Evolutionary conservation across 2,797 vertebrate species (phyloP), one percentile per base, ranked within the genome.

Genomic region (Sparus aurata): DNA sequence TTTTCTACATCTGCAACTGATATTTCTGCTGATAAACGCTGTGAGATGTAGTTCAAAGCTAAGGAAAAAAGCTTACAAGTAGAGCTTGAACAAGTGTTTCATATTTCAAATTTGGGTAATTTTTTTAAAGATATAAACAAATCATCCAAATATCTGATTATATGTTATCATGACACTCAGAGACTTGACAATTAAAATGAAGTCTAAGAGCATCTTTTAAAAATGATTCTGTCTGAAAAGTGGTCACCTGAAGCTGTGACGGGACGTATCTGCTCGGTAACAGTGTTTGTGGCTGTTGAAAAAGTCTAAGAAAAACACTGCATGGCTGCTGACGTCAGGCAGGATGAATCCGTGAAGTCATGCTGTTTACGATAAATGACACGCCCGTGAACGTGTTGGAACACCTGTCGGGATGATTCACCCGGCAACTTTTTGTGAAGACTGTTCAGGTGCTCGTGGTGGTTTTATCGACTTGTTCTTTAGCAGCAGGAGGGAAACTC

Each of bases 391-490:
- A 77, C 54, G 0, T 78, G 84, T 70, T 59, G 49, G 23, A 62
- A 54, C 77, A 84, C 13, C 70, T 27, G 54, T 18, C 20, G 2
- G 49, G 43, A 80, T 77, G 18, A 79, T 34, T 75, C 76, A 61
- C 20, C n/a, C 12, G 23, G 15, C 16, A 68, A 43, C 22, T 12
- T 25, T 60, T 45, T 53, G 15, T 4, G 38, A 23, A 47, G 27
- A 23, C 9, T 47, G 61, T 57, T 57, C 15, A 47, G 18, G 23
- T 69, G 46, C n/a, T 69, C 1, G 17, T 15, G 61, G 38, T 34
- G 9, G 27, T 11, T 66, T 38, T 18, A 34, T 52, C 15, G 9
- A 30, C 47, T 25, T 20, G 34, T 25, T 45, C 7, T 52, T 43
- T 15, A 8, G 5, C 8, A 1, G 12, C 59, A 27, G 17, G n/a